Evolutionary conservation across 1,140 invertebrate genomes (phyloP), one percentile per base, ranked within the genome.

Genomic region (Teleopsis dalmanni): DNA sequence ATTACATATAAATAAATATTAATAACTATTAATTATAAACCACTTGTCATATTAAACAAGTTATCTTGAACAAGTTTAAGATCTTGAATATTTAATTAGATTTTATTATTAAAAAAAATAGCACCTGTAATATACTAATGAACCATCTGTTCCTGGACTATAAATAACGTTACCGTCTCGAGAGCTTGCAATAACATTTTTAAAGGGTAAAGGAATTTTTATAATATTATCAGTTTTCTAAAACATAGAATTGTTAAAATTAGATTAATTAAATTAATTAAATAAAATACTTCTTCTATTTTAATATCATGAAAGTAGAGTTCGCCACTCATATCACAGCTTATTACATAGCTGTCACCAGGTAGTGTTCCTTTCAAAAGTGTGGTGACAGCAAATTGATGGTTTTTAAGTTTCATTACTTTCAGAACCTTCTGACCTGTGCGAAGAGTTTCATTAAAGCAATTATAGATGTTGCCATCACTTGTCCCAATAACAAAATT

Each of bases 201-300:
- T 69, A n/a, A 69, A 69, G 0, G 65, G 65, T 25, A 69, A 26
- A 3, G 65, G 65, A 6, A 68, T 69, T 47, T 64, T 58, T 47
- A 65, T 57, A 10, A 63, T 41, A 35, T 60, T 58, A 2, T 52
- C 50, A 13, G 49, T 48, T 26, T 68, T 62, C 65, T 68, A n/a
- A 9, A 3, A 31, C 22, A 3, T 1, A 40, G 19, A 3, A n/a
- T n/a, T 6, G 21, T 21, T 14, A 40, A 40, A 40, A 13, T 6
- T 23, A 11, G 8, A 11, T 4, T 29, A 9, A 16, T 21, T 9
- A 23, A 35, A 16, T 9, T 35, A 34, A 7, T 16, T 19, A 19
- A 43, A 13, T 37, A 38, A 23, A 26, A 31, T 45, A 63, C 64
- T 48, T 65, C 62, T 14, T 68, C 62, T 6, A 50, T 38, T 26